Percentiles rank a stretch among this genome's conserved stretches.
These are phyloP conservation scores for Xiphophorus couchianus DNA, from an alignment of 2,113 vertebrate genomes.

Conservation along the genomic window DNA sequence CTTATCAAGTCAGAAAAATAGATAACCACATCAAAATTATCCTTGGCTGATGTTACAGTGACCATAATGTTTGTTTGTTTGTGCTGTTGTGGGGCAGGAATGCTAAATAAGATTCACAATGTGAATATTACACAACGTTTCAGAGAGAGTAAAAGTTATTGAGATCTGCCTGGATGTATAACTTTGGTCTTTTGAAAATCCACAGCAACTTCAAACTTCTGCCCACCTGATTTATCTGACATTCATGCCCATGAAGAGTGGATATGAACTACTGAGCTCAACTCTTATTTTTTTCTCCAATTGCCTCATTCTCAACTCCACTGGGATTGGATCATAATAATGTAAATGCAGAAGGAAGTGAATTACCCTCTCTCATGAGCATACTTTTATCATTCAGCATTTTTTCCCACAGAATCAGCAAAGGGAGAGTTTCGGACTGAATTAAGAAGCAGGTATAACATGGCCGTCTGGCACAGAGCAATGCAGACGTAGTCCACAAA, in stretches of 20 bases:
- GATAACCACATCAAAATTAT: too few relatives aligned
- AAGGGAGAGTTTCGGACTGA: constrained; percentile 9
- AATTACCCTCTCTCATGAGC: constrained; percentile 2
- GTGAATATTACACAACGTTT: too few relatives aligned
- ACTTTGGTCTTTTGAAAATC: background rate
- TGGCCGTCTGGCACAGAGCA: background rate
- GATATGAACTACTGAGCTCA: background rate
- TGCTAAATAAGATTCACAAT: too few relatives aligned
- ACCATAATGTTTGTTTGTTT: too few relatives aligned
- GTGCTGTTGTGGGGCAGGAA: too few relatives aligned
- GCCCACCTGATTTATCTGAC: background rate
- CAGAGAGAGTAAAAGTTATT: too few relatives aligned
- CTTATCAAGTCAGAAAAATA: too few relatives aligned
- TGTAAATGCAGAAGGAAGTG: background rate
- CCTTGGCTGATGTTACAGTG: too few relatives aligned
- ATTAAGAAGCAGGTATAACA: constrained; percentile 16
- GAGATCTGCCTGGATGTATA: too few relatives aligned
- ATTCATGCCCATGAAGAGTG: background rate
- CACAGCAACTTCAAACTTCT: background rate
- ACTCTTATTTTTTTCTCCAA: background rate
- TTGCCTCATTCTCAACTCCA: background rate
- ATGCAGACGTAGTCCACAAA: constrained; percentile 29
- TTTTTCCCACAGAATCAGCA: constrained; percentile 1
- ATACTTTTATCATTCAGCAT: constrained; percentile 35
- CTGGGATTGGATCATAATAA: background rate